phyloP scores from a whole-genome alignment of 2,797 vertebrate species.

The Typhlichthys subterraneus region DNA sequence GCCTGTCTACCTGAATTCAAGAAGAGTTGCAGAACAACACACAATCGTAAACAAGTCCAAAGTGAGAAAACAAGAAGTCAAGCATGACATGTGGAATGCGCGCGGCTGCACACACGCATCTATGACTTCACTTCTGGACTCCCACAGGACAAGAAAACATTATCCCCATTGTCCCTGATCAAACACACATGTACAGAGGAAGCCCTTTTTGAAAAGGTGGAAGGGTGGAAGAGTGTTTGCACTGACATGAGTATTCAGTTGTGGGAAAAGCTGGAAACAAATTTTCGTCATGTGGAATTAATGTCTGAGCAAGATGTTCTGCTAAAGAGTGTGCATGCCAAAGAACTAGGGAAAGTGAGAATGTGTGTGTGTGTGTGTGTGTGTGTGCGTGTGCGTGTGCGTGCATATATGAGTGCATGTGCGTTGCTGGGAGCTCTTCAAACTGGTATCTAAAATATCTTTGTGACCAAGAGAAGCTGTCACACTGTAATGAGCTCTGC shows the following conservation, averaged over 20 bases:
- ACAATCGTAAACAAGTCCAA: no score
- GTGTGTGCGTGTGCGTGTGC: not conserved
- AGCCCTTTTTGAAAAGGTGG: constrained; percentile 66
- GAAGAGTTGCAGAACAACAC: no score
- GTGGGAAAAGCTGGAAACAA: constrained; percentile 26
- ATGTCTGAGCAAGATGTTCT: not conserved
- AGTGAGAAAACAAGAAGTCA: not conserved
- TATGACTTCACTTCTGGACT: constrained; percentile 34
- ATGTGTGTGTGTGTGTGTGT: constrained; percentile 3
- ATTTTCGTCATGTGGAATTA: not conserved
- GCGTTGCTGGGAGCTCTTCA: constrained; percentile 62
- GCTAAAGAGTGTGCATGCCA: constrained; percentile 1
- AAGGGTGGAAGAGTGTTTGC: constrained; percentile 41
- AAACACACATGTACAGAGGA: constrained; percentile 54
- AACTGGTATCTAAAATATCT: constrained; percentile 50
- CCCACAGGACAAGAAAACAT: constrained; percentile 41
- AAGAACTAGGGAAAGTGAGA: constrained; percentile 8
- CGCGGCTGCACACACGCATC: not conserved
- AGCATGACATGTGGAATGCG: not conserved
- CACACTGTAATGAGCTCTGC: constrained; percentile 65
- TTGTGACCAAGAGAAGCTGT: constrained; percentile 63
- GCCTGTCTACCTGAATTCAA: no score
- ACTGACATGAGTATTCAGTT: constrained; percentile 25
- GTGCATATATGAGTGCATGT: constrained; percentile 16
- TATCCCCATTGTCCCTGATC: constrained; percentile 46